Base-by-base conservation (phyloP, 2,797 vertebrate genomes). In the Enteromius anoplus region DNA sequence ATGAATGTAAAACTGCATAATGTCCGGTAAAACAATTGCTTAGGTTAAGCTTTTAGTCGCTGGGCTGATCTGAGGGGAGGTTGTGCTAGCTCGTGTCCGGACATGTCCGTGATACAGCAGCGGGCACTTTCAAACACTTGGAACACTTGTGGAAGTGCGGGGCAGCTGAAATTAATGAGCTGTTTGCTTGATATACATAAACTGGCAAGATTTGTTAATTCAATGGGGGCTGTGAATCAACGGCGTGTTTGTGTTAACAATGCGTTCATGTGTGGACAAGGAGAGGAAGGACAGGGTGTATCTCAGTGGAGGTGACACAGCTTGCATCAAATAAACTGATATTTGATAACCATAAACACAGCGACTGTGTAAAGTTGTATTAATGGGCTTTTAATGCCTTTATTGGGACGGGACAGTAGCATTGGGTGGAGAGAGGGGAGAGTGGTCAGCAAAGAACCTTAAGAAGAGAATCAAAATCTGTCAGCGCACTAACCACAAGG, bases 131-230 rank as follows among this genome's bases (percentile, higher is more conserved):
- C 6, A 66, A 51, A 65, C 19, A 19, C 7, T 45, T 32, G 32
- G 32, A 32, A 32, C 32, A 32, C 3, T 21, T 65, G 42, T 72
- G 69, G 45, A 79, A 77, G 51, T 26, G 23, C 14, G 19, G 70
- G 60, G 9, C 60, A 51, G 45, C 26, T 70, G 26, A 71, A 64
- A 62, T 71, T n/a, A 70, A 29, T 83, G 64, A 83, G 40, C 40
- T 34, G 40, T 83, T 26, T n/a, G 49, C 65, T 69, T 83, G 42
- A 53, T 78, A 78, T 62, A 83, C 66, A 83, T 83, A 51, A 71
- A 78, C 66, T 78, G 15, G 19, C 21, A 62, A 64, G 32, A 83
- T 71, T 81, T 81, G 72, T 40, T 55, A 49, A 42, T 69, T 69
- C 3, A 60, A 37, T 70, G 26, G 5, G 37, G 53, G 77, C 49